Percentiles rank a stretch among this genome's conserved stretches.
These are phyloP conservation scores for Cheracebus regulus DNA, from an alignment of 2,797 vertebrate genomes.

Conservation along the genomic window DNA sequence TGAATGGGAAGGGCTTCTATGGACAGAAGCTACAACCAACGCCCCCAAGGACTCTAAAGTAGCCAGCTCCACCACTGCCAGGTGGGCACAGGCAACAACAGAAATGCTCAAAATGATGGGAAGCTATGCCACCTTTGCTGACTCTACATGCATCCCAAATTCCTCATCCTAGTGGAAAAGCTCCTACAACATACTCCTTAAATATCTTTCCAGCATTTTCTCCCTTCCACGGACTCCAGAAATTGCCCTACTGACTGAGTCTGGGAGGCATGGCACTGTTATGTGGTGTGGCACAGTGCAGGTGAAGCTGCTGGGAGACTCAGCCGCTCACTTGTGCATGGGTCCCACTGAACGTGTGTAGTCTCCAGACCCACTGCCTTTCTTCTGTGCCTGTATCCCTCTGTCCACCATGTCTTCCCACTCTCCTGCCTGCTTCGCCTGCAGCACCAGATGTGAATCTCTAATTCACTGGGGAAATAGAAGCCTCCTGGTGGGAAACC, in stretches of 20 bases:
- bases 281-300: no score
- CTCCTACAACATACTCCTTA: not conserved
- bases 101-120: not conserved
- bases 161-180: not conserved
- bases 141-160: not conserved
- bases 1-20: not conserved
- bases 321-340: not conserved
- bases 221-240: not conserved
- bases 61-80: not conserved
- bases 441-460: not conserved
- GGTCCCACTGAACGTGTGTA: not conserved
- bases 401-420: no score
- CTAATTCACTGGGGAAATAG: not conserved
- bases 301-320: not conserved
- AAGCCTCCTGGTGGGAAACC: not conserved
- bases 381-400: not conserved
- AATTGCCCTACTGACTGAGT: not conserved
- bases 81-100: not conserved
- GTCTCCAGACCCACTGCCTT: not conserved
- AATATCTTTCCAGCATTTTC: not conserved
- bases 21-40: not conserved
- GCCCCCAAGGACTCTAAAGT: not conserved
- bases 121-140: not conserved
- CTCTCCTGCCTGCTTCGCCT: not conserved
- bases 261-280: not conserved